phyloP scores from a whole-genome alignment of 2,888 invertebrate genomes.

The Drosophila glabriapex region DNA sequence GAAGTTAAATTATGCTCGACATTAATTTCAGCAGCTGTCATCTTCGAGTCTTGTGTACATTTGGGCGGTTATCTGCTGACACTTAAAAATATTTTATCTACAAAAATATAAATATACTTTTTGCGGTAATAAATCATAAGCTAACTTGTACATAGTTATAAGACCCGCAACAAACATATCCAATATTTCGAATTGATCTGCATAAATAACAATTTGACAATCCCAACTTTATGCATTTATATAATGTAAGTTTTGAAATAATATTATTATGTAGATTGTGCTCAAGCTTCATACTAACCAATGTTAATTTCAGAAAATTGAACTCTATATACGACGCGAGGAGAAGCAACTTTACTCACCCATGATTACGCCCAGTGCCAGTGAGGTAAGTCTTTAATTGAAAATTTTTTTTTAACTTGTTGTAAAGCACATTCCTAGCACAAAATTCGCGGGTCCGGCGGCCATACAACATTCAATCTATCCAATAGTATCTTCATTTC shows the following conservation, averaged over 20 bases:
- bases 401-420: slow-evolving; percentile 8
- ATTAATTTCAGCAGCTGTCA: slow-evolving; percentile 27
- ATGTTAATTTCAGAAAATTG: slow-evolving; percentile 79
- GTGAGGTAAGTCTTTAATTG: slow-evolving; percentile 75
- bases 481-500: slow-evolving; percentile 11
- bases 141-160: not conserved
- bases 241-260: not conserved
- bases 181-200: not conserved
- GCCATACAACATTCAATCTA: slow-evolving; percentile 9
- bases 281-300: not conserved
- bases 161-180: not conserved
- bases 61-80: not conserved
- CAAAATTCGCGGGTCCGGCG: slow-evolving; percentile 24
- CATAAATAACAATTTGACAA: not conserved
- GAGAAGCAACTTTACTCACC: slow-evolving; percentile 81
- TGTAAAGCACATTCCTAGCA: slow-evolving; percentile 31
- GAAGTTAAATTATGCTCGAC: slow-evolving; percentile 26
- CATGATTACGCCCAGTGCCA: slow-evolving; percentile 71
- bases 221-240: not conserved
- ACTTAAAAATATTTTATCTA: not conserved
- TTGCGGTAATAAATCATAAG: not conserved
- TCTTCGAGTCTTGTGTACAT: not conserved
- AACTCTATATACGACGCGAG: slow-evolving; percentile 81
- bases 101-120: not conserved
- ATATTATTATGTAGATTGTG: not conserved